Conservation (phyloP, 2,113 vertebrate genomes). For the Xiphophorus hellerii region DNA sequence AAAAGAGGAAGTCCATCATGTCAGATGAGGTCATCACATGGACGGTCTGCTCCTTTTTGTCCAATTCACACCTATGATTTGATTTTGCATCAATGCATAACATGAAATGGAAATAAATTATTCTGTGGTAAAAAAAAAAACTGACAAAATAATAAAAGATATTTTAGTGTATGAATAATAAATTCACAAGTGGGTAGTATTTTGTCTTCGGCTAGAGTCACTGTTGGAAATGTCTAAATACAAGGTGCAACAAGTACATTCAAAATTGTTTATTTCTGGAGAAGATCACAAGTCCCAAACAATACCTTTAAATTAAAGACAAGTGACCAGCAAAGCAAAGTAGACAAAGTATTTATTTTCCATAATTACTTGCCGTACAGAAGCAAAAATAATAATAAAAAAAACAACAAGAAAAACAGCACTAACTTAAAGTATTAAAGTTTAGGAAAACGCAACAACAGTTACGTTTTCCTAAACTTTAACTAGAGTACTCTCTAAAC, state of each 20-base stretch:
- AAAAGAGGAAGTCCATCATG: too few species aligned
- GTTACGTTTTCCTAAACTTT: slow-evolving; percentile 25
- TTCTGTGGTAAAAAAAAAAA: too few species aligned
- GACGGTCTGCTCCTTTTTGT: too few species aligned
- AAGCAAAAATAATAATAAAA: slow-evolving; percentile 29
- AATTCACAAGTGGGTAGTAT: too few species aligned
- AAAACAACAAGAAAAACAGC: slow-evolving; percentile 20
- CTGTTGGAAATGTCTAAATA: neutral
- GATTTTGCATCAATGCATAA: too few species aligned
- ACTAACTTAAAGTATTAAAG: neutral
- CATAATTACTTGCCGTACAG: slow-evolving; percentile 36
- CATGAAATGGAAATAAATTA: too few species aligned
- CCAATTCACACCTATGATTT: too few species aligned
- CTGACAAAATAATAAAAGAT: too few species aligned
- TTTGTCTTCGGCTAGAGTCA: neutral
- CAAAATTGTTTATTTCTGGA: slow-evolving; percentile 71
- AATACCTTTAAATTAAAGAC: slow-evolving; percentile 47
- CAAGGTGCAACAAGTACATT: slow-evolving; percentile 50
- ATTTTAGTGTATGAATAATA: neutral
- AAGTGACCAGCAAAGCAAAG: slow-evolving; percentile 60
- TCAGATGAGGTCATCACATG: too few species aligned
- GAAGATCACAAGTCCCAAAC: slow-evolving; percentile 66
- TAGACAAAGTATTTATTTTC: slow-evolving; percentile 26
- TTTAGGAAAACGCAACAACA: slow-evolving; percentile 1
- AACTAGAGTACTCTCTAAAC: slow-evolving; percentile 14